Base-by-base conservation (phyloP, 2,888 invertebrate species). In the Cyrtodaria siliqua region DNA sequence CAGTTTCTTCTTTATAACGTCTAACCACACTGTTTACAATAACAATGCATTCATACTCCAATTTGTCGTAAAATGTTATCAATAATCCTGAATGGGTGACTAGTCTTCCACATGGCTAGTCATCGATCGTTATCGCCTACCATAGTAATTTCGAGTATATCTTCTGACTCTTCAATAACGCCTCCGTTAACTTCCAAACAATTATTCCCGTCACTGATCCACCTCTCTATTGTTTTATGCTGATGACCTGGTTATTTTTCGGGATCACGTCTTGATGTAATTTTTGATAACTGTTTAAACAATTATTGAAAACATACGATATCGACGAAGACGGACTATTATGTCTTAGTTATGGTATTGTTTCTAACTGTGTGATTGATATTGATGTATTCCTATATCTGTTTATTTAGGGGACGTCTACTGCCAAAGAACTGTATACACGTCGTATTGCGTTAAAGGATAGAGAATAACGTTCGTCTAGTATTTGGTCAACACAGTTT, bases 41-140 rank as follows among this genome's bases (percentile, higher is more conserved):
- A 50, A 50, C 50, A 50, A 50, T 23, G 33, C 4, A 4, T 33
- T 50, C 23, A 50, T 12, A 12, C 23, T 23, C 18, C 50, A 50
- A 20, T 50, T 50, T 4, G 50, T 50, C 33, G 33, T 50, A 9
- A 12, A 18, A 50, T 12, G 23, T 20, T 50, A 50, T 20, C 50
- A 50, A 18, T 24, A 18, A 18, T 24, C 24, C 50, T 23, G 50
- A 50, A 50, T 50, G 23, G 50, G 23, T 50, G 53, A 53, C 27
- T 29, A n/a, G 20, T 61, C 61, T 69, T 69, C 55, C 69, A 69
- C 47, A 47, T 69, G 69, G 61, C 47, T 69, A 56, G 61, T 33
- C 4, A 47, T n/a, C 33, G 69, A 69, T 69, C 55, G 40, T 61
- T 69, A 69, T 69, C 69, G n/a, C 38, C 20, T 23, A 12, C 29